Evolutionary conservation across 2,113 vertebrate genomes (phyloP).

Genomic region (Callocephalon fimbriatum): DNA sequence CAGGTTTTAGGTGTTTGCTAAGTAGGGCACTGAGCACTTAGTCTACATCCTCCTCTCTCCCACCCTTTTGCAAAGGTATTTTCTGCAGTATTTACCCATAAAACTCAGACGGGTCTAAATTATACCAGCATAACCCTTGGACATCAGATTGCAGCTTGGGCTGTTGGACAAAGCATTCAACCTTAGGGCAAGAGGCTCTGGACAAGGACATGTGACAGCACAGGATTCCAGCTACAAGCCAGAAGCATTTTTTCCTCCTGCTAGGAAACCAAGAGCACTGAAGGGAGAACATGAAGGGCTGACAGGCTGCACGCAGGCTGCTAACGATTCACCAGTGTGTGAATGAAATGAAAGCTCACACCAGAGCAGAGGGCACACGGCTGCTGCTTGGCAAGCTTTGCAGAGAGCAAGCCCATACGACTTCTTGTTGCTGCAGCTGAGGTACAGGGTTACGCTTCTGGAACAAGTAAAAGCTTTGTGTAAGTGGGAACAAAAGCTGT

Average conservation of each 20-base stretch:
- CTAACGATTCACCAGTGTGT: accelerated
- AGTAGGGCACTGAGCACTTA: not conserved
- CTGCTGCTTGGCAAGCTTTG: not conserved
- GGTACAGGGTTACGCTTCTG: not conserved
- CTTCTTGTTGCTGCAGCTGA: accelerated
- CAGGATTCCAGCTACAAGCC: not conserved
- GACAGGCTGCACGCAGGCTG: not conserved
- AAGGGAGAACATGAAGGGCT: not conserved
- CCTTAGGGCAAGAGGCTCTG: not conserved
- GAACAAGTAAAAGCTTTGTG: not conserved
- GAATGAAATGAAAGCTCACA: not conserved
- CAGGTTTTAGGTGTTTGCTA: not conserved
- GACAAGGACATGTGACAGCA: not conserved
- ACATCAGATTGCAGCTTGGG: not conserved
- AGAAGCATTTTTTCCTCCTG: not conserved
- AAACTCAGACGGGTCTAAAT: not conserved
- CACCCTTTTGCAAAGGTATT: not conserved
- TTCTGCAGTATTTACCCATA: not conserved
- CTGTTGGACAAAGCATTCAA: accelerated
- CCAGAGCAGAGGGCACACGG: not conserved
- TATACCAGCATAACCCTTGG: not conserved
- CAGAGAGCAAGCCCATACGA: not conserved
- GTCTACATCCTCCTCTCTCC: not conserved
- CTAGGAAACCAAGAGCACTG: not conserved
- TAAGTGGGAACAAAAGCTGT: not conserved